Base-by-base conservation (phyloP, 2,888 invertebrate genomes). In the Cosmia pyralina region DNA sequence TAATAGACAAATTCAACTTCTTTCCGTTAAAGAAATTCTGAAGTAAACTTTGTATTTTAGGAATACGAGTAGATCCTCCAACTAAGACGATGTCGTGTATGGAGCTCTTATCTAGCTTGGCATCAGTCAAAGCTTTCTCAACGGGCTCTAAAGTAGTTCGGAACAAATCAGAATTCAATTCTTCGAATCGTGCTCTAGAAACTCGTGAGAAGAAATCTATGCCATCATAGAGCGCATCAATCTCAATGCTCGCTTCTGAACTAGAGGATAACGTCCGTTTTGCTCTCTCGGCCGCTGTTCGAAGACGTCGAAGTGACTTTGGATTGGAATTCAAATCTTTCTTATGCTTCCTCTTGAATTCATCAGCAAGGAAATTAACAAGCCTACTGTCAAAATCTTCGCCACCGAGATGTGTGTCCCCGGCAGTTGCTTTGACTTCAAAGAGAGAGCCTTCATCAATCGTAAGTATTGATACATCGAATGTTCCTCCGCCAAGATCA, bases 381-480 rank as follows among this genome's bases (percentile, higher is more conserved):
- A 98, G 92, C 73, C 97, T 94, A 84, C 96, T 97, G 85, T 97
- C 90, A 82, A 96, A 96, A 91, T 98, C 97, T 93, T 98, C 98
- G 28, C 98, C 98, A n/a, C 98, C 98, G 68, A 98, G 96, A 91
- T 98, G 98, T 1, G 98, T 98, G 88, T 98, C 98, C 19, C 98
- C 98, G 53, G 98, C 98, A 10, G 98, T 98, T 0, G 98, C 96
- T 94, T 97, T 98, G 0, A 98, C 98, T 93, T 98, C 98, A 91
- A 98, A 98, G 44, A 97, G 90, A 1, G 97, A 97, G 3, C 98
- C 97, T 93, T 98, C 98, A 90, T 98, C 98, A 87, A 98, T 98
- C 22, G 98, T 97, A 52, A 98, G 94, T 82, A 98, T 97, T 48
- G 98, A 98, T 17, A 98, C 98, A 93, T 98, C 98, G 89, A 98